phyloP scores from a whole-genome alignment of 2,113 vertebrate species.

The Centropus bengalensis region DNA sequence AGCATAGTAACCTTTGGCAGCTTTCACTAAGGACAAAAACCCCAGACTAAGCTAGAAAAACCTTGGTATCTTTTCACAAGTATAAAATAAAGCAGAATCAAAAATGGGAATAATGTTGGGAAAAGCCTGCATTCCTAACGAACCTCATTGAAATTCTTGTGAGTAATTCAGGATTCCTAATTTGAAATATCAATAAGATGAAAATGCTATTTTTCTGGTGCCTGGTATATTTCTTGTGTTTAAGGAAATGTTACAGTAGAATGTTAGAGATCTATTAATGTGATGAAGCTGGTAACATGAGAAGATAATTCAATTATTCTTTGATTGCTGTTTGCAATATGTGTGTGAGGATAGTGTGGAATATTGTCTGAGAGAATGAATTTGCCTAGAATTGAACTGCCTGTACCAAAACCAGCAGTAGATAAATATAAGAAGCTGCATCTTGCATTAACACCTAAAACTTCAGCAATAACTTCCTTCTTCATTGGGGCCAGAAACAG shows the following conservation, averaged over 20 bases:
- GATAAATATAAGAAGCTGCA: neutral
- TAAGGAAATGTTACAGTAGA: neutral
- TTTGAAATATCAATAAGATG: neutral
- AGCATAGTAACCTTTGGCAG: neutral
- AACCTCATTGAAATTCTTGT: neutral
- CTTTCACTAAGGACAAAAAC: neutral
- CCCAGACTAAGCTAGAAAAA: neutral
- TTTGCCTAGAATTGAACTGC: neutral
- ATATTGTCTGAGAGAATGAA: neutral
- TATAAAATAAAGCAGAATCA: neutral
- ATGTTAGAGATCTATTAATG: neutral
- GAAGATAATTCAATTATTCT: neutral
- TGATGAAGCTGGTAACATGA: neutral
- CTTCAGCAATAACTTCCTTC: neutral
- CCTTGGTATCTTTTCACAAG: neutral
- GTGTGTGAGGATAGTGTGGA: neutral
- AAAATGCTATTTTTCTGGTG: neutral
- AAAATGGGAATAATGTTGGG: neutral
- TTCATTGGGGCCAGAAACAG: neutral
- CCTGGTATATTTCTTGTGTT: neutral
- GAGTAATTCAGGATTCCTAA: neutral
- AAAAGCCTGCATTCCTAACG: neutral
- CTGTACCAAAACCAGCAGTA: neutral
- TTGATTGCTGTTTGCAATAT: neutral
- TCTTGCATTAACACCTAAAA: neutral